Conservation (phyloP, 2,797 vertebrate species). For the Cottoperca gobio region DNA sequence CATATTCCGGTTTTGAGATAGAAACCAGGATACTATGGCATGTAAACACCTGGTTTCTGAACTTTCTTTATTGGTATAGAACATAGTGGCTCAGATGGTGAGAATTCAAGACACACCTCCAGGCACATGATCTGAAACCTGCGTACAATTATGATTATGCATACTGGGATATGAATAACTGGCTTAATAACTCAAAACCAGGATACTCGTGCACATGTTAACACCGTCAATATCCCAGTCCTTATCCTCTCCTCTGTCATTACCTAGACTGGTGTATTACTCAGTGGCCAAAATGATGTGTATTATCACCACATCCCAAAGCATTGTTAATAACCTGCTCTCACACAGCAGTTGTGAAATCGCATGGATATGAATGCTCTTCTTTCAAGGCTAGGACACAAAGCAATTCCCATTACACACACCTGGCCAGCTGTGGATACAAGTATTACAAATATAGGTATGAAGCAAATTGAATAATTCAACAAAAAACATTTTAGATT, state of each 20-base stretch:
- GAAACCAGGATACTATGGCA: too few species aligned
- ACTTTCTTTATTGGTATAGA: too few species aligned
- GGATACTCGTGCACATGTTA: not conserved
- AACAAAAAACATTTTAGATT: too few species aligned
- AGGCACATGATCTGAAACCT: not conserved
- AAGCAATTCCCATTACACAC: not conserved
- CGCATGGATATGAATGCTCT: not conserved
- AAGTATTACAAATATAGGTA: not conserved
- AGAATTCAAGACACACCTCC: too few species aligned
- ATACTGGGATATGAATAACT: not conserved
- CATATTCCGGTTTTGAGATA: too few species aligned
- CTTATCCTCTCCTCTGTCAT: not conserved
- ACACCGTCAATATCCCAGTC: not conserved
- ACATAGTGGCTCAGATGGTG: not conserved
- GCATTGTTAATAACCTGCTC: not conserved
- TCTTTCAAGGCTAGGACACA: not conserved
- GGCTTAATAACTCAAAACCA: not conserved
- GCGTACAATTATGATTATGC: not conserved
- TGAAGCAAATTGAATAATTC: not conserved
- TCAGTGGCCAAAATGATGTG: not conserved
- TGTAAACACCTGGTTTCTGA: too few species aligned
- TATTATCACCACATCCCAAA: not conserved
- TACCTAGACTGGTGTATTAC: not conserved
- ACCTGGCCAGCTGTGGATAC: not conserved
- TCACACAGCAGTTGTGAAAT: constrained; percentile 2